phyloP scores from a whole-genome alignment of 2,797 vertebrate genomes.

The Phalloptychus januarius region DNA sequence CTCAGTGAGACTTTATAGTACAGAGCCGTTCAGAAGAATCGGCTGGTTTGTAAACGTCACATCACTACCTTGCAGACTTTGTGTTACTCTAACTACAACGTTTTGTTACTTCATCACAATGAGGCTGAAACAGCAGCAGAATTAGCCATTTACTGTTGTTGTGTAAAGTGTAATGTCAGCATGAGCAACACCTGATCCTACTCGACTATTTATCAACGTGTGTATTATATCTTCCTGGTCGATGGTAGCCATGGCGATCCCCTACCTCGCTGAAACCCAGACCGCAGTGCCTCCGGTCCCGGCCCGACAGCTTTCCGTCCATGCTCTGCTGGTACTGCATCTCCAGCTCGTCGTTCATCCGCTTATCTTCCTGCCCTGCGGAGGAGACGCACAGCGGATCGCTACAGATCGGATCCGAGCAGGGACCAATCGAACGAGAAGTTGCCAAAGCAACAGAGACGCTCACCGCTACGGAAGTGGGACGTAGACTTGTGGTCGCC shows the following conservation, averaged over 20 bases:
- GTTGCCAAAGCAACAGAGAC: neutral
- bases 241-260: neutral
- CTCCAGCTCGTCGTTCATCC: slow-evolving; percentile 92
- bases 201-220: no score
- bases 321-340: slow-evolving; percentile 94
- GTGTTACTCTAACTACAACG: no score
- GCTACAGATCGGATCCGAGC: slow-evolving; percentile 52
- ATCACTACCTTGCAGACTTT: no score
- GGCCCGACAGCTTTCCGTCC: slow-evolving; percentile 92
- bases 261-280: slow-evolving; percentile 94
- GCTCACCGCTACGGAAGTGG: slow-evolving; percentile 93
- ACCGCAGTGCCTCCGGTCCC: slow-evolving; percentile 92
- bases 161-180: no score
- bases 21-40: no score
- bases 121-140: no score
- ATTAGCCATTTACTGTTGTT: no score
- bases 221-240: neutral
- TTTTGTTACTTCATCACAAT: no score
- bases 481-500: slow-evolving; percentile 97
- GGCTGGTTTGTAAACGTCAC: no score
- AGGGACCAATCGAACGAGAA: slow-evolving; percentile 31
- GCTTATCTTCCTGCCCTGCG: slow-evolving; percentile 91
- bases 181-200: no score
- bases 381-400: slow-evolving; percentile 61
- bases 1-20: no score